phyloP scores from a whole-genome alignment of 2,113 vertebrate species.

The Tragulus kanchil region DNA sequence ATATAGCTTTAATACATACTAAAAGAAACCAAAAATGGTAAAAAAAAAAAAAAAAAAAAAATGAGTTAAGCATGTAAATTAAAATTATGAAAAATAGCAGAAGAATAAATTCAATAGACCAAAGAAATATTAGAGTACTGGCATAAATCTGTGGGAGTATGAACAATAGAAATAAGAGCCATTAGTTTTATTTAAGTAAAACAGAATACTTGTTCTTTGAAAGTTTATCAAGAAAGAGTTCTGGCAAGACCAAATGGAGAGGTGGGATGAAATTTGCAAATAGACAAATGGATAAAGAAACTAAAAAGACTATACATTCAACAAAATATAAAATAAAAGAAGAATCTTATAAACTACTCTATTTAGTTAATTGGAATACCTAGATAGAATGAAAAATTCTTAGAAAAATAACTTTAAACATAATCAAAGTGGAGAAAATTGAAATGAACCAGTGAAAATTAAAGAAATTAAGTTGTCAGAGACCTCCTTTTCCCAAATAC shows the following conservation, averaged over 20 bases:
- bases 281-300: not conserved
- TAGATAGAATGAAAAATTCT: not conserved
- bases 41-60: not conserved
- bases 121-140: not conserved
- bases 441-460: not conserved
- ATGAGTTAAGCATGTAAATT: not conserved
- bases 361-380: not conserved
- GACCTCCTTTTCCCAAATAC: not conserved
- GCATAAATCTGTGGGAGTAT: not conserved
- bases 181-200: not conserved
- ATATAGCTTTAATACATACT: not conserved
- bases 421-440: not conserved
- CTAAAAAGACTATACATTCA: not conserved
- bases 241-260: not conserved
- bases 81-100: not conserved
- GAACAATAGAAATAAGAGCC: not conserved
- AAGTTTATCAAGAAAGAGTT: not conserved
- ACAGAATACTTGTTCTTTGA: not conserved
- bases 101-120: not conserved
- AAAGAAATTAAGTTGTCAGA: conserved; percentile 17
- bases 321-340: not conserved
- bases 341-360: not conserved
- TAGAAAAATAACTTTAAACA: not conserved
- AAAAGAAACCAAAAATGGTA: not conserved
- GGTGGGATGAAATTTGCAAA: not conserved